These are phyloP conservation scores for Aix galericulata DNA, from an alignment of 2,113 vertebrate species.

Conservation along the genomic window DNA sequence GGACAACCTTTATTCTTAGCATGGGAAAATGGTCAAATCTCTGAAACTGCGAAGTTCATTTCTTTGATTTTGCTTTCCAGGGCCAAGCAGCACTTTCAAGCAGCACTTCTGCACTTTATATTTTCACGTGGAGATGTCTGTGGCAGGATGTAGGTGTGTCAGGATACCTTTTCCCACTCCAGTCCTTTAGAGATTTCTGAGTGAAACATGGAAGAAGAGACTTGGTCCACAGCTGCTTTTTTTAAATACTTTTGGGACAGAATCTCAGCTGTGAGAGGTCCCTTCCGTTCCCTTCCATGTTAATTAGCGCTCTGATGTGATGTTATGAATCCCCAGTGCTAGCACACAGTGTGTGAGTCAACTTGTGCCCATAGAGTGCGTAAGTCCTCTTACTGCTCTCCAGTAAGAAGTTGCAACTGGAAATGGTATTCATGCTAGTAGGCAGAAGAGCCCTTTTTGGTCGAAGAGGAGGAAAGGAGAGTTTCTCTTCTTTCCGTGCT, in stretches of 20 bases:
- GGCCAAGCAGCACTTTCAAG: neutral
- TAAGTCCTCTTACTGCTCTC: neutral
- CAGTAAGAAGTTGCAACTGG: neutral
- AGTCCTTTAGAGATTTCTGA: neutral
- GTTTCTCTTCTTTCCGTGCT: neutral
- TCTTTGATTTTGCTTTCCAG: neutral
- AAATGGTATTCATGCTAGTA: neutral
- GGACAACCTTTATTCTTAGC: neutral
- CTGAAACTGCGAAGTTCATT: neutral
- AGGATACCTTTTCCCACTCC: neutral
- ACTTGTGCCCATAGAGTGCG: neutral
- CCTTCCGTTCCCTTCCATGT: neutral
- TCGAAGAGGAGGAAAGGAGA: neutral
- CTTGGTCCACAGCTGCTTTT: neutral
- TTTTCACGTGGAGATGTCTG: neutral
- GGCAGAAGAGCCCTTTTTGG: neutral
- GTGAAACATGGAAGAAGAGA: neutral
- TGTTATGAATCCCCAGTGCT: neutral
- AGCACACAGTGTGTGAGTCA: neutral
- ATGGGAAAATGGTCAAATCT: neutral
- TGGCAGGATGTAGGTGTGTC: neutral
- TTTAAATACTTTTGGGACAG: neutral
- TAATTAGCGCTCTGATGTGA: neutral
- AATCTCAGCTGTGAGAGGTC: neutral
- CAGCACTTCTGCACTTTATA: neutral